Conservation (phyloP, 2,888 invertebrate genomes). For the Stegophylla sp. region DNA sequence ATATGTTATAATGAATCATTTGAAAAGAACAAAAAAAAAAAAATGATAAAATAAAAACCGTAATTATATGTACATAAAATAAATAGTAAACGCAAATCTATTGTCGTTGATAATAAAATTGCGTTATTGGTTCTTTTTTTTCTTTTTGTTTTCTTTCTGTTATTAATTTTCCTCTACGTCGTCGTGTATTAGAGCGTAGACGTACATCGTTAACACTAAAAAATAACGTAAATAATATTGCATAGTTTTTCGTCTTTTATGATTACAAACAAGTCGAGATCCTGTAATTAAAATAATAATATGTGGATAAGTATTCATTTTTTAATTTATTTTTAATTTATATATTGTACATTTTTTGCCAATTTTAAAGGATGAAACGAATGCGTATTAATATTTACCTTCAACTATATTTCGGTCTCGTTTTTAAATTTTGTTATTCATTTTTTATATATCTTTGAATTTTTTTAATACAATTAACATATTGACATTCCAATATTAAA, state of each 20-base stretch:
- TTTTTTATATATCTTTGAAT: constrained; percentile 28
- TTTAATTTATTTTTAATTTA: constrained; percentile 12
- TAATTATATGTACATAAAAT: constrained; percentile 47
- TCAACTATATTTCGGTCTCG: constrained; percentile 36
- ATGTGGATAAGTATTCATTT: constrained; percentile 6
- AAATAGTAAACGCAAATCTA: background rate
- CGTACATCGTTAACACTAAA: background rate
- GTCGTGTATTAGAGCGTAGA: background rate
- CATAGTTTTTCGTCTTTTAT: constrained; percentile 22
- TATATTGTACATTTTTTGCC: constrained; percentile 33
- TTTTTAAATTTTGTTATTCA: constrained; percentile 43
- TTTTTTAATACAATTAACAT: constrained; percentile 23
- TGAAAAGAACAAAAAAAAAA: background rate
- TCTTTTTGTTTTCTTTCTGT: background rate
- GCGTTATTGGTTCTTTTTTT: constrained; percentile 16
- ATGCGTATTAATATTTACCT: constrained; percentile 30
- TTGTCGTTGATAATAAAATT: constrained; percentile 20
- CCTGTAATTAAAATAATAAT: constrained; percentile 11
- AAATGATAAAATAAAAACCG: no score
- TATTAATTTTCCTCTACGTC: background rate
- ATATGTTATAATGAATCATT: background rate
- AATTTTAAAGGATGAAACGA: constrained; percentile 10
- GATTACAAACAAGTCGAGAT: constrained; percentile 8
- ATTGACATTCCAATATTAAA: constrained; percentile 23
- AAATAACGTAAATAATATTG: background rate